phyloP scores from a whole-genome alignment of 2,113 vertebrate species.

The Dendropsophus ebraccatus region DNA sequence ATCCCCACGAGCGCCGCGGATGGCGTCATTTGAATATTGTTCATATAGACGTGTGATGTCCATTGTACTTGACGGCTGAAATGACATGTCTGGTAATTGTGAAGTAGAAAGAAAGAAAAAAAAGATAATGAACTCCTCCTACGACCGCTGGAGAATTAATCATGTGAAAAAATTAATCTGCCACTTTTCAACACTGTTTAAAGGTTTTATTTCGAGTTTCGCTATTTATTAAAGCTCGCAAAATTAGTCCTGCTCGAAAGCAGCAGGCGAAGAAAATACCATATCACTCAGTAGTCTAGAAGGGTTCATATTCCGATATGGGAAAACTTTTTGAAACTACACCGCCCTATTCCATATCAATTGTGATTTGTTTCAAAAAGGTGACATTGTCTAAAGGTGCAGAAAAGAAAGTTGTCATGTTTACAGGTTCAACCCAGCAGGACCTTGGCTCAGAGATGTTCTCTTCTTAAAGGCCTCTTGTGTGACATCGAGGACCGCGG shows the following conservation, averaged over 20 bases:
- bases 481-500: constrained; percentile 45
- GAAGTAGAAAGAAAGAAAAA: constrained; percentile 29
- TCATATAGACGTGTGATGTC: constrained; percentile 35
- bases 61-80: constrained; percentile 34
- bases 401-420: neutral
- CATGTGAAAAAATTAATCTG: constrained; percentile 49
- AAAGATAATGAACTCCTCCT: constrained; percentile 52
- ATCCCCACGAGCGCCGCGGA: neutral
- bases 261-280: neutral
- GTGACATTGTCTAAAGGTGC: neutral
- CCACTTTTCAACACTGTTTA: constrained; percentile 49
- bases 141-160: constrained; percentile 33
- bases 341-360: neutral
- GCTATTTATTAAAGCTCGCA: constrained; percentile 38
- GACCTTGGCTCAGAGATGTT: constrained; percentile 18
- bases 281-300: neutral
- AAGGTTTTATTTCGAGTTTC: constrained; percentile 32
- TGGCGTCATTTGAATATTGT: constrained; percentile 21
- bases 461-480: constrained; percentile 18
- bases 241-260: neutral
- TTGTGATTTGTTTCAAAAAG: neutral
- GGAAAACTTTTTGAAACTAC: neutral
- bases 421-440: neutral
- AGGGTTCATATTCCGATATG: neutral
- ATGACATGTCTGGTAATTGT: constrained; percentile 37